phyloP scores from a whole-genome alignment of 2,797 vertebrate species.

The Neosalanx taihuensis region DNA sequence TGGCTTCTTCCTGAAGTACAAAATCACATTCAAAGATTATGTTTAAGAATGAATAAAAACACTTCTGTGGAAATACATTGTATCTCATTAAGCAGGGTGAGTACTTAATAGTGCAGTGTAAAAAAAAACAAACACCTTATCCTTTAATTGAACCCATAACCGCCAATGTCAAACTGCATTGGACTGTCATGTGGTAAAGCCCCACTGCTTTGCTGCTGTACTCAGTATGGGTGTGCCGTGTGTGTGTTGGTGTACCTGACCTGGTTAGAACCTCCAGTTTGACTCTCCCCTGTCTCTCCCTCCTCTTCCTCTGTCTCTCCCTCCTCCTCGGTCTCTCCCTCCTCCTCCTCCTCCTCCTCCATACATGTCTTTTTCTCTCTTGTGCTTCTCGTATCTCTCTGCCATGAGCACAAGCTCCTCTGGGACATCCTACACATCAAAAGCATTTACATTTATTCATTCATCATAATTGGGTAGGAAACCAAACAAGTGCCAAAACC shows the following conservation, averaged over 20 bases:
- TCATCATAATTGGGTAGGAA: too few relatives aligned
- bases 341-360: conserved; percentile 61
- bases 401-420: conserved; percentile 86
- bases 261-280: conserved; percentile 51
- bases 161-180: not conserved
- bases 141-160: too few relatives aligned
- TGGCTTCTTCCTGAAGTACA: not conserved
- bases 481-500: too few relatives aligned
- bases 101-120: too few relatives aligned
- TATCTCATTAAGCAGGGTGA: too few relatives aligned
- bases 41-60: too few relatives aligned
- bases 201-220: not conserved
- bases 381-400: conserved; percentile 83
- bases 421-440: conserved; percentile 78
- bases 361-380: conserved; percentile 66
- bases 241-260: not conserved
- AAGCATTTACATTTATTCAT: not conserved
- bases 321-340: conserved; percentile 51
- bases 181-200: not conserved
- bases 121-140: too few relatives aligned
- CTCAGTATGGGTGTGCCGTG: not conserved
- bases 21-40: not conserved
- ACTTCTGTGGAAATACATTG: too few relatives aligned
- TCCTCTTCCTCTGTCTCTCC: conserved; percentile 39
- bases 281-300: conserved; percentile 44